phyloP scores from a whole-genome alignment of 2,797 vertebrate genomes.

The Acipenser oxyrinchus region DNA sequence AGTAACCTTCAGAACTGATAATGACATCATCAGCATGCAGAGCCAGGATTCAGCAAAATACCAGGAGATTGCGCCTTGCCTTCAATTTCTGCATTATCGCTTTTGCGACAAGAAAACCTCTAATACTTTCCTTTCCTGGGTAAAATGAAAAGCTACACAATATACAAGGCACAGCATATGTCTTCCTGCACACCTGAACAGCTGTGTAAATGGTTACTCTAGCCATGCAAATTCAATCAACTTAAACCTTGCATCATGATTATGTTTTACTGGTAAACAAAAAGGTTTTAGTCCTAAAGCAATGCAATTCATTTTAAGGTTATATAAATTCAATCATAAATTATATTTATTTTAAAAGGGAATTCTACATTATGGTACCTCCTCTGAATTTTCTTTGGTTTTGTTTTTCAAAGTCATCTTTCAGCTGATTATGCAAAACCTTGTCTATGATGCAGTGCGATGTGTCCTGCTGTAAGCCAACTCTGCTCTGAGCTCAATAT shows the following conservation, averaged over 20 bases:
- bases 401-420: neutral
- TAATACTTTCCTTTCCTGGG: neutral
- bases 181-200: neutral
- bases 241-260: no score
- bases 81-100: constrained; percentile 2
- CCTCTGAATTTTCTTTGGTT: neutral
- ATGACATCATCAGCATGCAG: constrained; percentile 15
- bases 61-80: neutral
- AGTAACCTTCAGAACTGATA: constrained; percentile 13
- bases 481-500: no score
- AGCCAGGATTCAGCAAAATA: constrained; percentile 1
- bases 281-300: neutral
- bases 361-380: neutral
- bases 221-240: neutral
- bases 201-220: neutral
- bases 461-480: neutral
- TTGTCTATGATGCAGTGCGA: neutral
- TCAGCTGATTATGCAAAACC: constrained; percentile 1
- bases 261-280: neutral
- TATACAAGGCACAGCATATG: neutral
- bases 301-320: no score
- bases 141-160: neutral
- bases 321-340: neutral
- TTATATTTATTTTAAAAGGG: neutral
- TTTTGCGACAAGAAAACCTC: constrained; percentile 1